phyloP scores from a whole-genome alignment of 2,888 invertebrate species.

The Candidula unifasciata region DNA sequence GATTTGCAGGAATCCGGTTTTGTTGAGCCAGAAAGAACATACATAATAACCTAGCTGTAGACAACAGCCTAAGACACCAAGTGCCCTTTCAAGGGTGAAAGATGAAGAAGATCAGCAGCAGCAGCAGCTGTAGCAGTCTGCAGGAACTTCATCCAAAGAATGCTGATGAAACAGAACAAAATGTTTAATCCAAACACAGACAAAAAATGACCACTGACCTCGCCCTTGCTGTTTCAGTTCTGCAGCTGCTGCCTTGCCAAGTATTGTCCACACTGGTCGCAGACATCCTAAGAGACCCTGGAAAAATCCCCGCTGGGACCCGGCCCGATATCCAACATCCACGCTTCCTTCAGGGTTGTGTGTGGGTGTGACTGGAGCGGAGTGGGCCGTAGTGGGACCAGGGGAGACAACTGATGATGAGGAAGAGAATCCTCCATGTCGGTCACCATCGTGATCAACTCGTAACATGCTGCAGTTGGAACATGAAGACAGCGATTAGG shows the following conservation, averaged over 20 bases:
- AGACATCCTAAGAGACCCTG: constrained; percentile 90
- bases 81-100: too few species aligned
- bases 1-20: too few species aligned
- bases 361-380: constrained; percentile 72
- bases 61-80: too few species aligned
- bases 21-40: too few species aligned
- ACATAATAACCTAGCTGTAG: too few species aligned
- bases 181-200: too few species aligned
- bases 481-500: background rate
- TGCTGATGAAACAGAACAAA: too few species aligned
- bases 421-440: constrained; percentile 66
- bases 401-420: constrained; percentile 55
- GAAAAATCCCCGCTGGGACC: constrained; percentile 74
- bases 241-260: constrained; percentile 84
- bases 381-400: constrained; percentile 70
- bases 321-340: constrained; percentile 69
- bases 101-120: too few species aligned
- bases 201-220: background rate
- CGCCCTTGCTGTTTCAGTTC: constrained; percentile 75
- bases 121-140: too few species aligned
- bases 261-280: constrained; percentile 90
- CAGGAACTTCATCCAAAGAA: too few species aligned
- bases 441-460: constrained; percentile 74
- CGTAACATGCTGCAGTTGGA: constrained; percentile 73
- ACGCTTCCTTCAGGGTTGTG: constrained; percentile 66